A percentile compares a stretch with the other conserved stretches of the same genome.
Conservation (phyloP, 1,140 invertebrate species). For the Andrena cerasifolii region DNA sequence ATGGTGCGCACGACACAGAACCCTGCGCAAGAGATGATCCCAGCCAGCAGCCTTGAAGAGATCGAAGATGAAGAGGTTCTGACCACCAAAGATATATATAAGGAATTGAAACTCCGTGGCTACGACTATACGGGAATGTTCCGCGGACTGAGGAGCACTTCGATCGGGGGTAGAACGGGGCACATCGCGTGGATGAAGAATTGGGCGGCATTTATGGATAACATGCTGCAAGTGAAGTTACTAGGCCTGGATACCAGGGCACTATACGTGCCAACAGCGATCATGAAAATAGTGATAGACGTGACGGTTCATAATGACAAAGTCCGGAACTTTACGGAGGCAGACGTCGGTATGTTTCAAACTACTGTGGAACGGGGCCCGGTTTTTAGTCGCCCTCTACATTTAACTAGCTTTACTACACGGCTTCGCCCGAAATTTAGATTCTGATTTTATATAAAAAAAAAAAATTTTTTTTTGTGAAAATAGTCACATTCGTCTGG, state of each 20-base stretch:
- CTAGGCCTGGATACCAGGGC: conserved; percentile 87
- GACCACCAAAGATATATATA: conserved; percentile 92
- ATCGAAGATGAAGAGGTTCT: conserved; percentile 75
- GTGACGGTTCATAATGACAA: conserved; percentile 85
- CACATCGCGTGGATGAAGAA: conserved; percentile 89
- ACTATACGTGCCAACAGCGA: conserved; percentile 92
- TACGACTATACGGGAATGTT: conserved; percentile 95
- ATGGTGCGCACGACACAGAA: conserved; percentile 84
- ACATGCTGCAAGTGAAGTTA: conserved; percentile 95
- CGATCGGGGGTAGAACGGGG: conserved; percentile 81
- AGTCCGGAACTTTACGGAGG: conserved; percentile 73
- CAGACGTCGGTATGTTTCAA: conserved; percentile 72
- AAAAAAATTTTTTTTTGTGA: neutral
- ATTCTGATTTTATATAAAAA: neutral
- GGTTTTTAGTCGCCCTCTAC: too few species aligned
- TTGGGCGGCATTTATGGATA: conserved; percentile 97
- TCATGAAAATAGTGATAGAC: conserved; percentile 91
- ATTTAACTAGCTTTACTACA: too few species aligned
- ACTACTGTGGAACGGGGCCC: too few species aligned
- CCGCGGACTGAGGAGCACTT: conserved; percentile 84
- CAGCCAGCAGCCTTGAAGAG: conserved; percentile 16
- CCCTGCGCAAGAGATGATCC: conserved; percentile 74
- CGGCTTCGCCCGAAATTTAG: too few species aligned
- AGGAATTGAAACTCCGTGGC: conserved; percentile 94
- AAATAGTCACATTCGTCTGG: neutral